Evolutionary conservation across 2,113 vertebrate species (phyloP).

Genomic region (Vireo altiloquus): DNA sequence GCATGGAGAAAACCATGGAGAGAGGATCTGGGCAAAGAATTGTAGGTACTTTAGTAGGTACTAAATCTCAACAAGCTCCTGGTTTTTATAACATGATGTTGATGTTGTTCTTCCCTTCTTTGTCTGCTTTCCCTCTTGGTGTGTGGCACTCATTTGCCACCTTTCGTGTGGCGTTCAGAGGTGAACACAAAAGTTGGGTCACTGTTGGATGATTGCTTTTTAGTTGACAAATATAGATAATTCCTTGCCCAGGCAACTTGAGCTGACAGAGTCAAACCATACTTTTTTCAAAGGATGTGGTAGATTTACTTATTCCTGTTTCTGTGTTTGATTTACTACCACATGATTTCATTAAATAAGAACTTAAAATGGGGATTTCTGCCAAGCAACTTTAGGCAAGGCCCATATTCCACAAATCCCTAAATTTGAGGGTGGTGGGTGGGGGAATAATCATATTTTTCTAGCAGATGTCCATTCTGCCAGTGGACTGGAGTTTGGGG

Average conservation of each 20-base stretch:
- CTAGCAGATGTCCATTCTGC: constrained; percentile 55
- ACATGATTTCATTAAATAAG: constrained; percentile 72
- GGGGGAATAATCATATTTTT: constrained; percentile 56
- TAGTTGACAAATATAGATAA: constrained; percentile 46
- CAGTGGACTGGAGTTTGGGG: background rate
- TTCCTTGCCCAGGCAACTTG: constrained; percentile 43
- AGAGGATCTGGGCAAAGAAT: background rate
- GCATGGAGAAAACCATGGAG: background rate
- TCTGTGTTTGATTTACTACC: constrained; percentile 72
- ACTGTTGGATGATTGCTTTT: background rate
- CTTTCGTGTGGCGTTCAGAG: rapidly evolving
- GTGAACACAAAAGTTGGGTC: background rate
- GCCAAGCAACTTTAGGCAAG: constrained; percentile 61
- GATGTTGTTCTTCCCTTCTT: background rate
- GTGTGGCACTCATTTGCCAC: background rate
- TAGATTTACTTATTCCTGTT: constrained; percentile 66
- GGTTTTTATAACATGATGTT: rapidly evolving
- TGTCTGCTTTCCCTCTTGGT: rapidly evolving
- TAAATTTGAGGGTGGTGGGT: constrained; percentile 53
- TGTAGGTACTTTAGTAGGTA: background rate
- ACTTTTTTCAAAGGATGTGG: constrained; percentile 67
- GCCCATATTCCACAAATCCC: constrained; percentile 58
- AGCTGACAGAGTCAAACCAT: background rate
- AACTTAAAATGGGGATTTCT: constrained; percentile 47
- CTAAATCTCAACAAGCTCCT: background rate